phyloP scores from a whole-genome alignment of 1,140 invertebrate species.

The Battus philenor region DNA sequence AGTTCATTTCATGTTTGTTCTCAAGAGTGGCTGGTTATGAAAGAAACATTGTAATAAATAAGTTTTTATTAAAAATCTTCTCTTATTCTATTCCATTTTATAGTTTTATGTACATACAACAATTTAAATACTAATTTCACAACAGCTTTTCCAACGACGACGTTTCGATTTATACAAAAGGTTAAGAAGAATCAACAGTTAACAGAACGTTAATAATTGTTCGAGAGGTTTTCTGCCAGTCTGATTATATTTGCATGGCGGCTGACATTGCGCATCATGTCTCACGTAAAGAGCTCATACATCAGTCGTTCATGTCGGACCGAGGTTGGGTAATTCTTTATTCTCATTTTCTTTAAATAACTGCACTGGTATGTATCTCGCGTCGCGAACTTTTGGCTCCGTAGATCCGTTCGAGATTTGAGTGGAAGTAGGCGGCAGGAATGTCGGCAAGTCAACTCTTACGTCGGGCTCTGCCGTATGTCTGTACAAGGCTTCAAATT shows the following conservation, averaged over 20 bases:
- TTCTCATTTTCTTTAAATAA: constrained; percentile 22
- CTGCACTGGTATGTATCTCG: constrained; percentile 39
- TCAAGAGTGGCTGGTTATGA: constrained; percentile 1
- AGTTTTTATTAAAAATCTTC: constrained; percentile 50
- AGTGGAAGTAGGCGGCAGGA: constrained; percentile 52
- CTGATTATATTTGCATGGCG: not conserved
- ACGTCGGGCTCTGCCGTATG: constrained; percentile 54
- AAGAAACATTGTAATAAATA: constrained; percentile 53
- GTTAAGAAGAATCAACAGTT: not conserved
- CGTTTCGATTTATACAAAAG: constrained; percentile 4
- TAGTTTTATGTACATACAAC: constrained; percentile 30
- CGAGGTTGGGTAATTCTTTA: constrained; percentile 14
- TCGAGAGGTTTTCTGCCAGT: not conserved
- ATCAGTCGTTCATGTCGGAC: constrained; percentile 2
- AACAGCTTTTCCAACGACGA: no score
- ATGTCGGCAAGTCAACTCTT: constrained; percentile 67
- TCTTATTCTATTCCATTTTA: constrained; percentile 42
- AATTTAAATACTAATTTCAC: constrained; percentile 11
- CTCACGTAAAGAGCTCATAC: not conserved
- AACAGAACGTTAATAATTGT: not conserved
- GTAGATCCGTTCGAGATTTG: constrained; percentile 18
- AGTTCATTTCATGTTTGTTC: not conserved
- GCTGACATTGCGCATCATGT: no score
- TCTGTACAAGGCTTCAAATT: constrained; percentile 68
- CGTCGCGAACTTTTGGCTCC: constrained; percentile 20